These are phyloP conservation scores for Siderastrea siderea DNA, from an alignment of 92 coral and sea anemone species.

Conservation along the genomic window DNA sequence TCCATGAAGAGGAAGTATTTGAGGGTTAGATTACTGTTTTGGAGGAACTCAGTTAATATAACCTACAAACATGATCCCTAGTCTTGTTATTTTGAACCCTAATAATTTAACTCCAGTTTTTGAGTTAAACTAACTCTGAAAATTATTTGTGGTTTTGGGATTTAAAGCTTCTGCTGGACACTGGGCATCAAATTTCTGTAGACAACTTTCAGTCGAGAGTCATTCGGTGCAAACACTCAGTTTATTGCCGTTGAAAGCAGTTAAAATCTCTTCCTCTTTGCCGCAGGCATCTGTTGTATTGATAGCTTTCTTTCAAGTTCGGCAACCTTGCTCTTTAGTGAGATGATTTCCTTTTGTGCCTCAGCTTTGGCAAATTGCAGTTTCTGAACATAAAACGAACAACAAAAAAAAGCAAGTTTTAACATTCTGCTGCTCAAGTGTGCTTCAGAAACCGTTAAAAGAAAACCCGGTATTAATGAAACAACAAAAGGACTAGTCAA, in stretches of 20 bases:
- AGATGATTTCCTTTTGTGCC: conserved; percentile 86
- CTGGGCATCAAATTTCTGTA: background rate
- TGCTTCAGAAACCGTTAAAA: too few relatives aligned
- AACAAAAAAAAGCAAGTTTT: background rate
- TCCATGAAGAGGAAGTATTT: too few relatives aligned
- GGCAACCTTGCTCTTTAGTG: conserved; percentile 81
- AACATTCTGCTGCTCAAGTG: background rate
- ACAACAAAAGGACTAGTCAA: too few relatives aligned
- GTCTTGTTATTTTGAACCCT: too few relatives aligned
- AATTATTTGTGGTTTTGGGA: too few relatives aligned
- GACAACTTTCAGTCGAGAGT: background rate
- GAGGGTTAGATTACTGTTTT: too few relatives aligned
- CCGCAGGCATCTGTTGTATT: conserved; percentile 47
- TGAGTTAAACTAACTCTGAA: too few relatives aligned
- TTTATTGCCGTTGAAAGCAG: background rate
- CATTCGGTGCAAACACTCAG: background rate
- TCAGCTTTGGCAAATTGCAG: conserved; percentile 95
- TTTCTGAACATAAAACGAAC: conserved; percentile 65
- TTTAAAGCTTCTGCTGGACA: too few relatives aligned
- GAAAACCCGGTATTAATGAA: too few relatives aligned
- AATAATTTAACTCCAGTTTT: too few relatives aligned
- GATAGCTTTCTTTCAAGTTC: conserved; percentile 87
- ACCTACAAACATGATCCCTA: too few relatives aligned
- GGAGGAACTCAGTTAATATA: too few relatives aligned
- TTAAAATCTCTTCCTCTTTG: conserved; percentile 63